Percentiles rank a stretch among this genome's conserved stretches.
phyloP scores from a whole-genome alignment of 2,888 invertebrate genomes.

The Leptopilina drosophilae region DNA sequence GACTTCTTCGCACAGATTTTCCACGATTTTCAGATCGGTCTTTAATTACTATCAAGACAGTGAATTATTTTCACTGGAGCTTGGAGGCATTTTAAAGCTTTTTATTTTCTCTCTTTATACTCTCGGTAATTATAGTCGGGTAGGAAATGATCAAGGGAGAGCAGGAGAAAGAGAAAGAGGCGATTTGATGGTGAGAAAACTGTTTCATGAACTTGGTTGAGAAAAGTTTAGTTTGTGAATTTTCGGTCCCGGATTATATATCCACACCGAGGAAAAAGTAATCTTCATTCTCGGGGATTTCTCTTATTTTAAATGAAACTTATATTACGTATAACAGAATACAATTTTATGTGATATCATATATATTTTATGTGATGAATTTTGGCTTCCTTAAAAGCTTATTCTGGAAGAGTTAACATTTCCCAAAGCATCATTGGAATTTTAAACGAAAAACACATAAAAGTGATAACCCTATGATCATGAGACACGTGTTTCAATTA shows the following conservation, averaged over 20 bases:
- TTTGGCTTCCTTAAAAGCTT: too few species aligned
- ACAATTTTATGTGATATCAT: too few species aligned
- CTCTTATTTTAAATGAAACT: too few species aligned
- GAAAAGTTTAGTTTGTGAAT: conserved; percentile 26
- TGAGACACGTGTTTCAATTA: too few species aligned
- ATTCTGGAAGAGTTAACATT: too few species aligned
- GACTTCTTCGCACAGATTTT: not conserved
- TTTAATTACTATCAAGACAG: conserved; percentile 32
- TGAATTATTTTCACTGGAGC: conserved; percentile 18
- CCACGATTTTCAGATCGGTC: conserved; percentile 8
- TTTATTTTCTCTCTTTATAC: not conserved
- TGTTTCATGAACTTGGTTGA: conserved; percentile 3
- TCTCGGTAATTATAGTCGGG: not conserved
- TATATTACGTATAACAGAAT: too few species aligned
- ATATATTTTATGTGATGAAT: too few species aligned
- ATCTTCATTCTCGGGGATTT: not conserved
- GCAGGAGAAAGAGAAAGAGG: not conserved
- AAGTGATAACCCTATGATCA: too few species aligned
- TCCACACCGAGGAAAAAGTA: not conserved
- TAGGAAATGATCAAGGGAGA: not conserved
- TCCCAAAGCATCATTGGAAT: too few species aligned
- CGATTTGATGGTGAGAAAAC: conserved; percentile 14
- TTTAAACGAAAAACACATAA: too few species aligned
- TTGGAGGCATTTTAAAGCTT: too few species aligned
- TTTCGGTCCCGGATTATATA: not conserved